These are phyloP conservation scores for Cricetomys ansorgei DNA, from an alignment of 2,113 vertebrate genomes.

Conservation along the genomic window DNA sequence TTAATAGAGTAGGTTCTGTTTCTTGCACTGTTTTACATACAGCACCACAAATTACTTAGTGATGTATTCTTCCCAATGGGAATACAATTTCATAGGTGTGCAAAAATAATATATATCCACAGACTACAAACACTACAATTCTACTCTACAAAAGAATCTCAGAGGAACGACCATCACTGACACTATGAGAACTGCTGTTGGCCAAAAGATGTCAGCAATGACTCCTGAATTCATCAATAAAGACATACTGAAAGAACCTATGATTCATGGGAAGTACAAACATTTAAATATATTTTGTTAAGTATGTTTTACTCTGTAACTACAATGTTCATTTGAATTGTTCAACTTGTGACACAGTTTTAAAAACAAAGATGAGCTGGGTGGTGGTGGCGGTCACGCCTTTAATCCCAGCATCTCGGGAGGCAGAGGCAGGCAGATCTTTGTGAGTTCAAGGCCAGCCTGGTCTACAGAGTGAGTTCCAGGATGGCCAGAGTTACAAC, in stretches of 20 bases:
- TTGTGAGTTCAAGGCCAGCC: too few species aligned
- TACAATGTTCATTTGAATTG: background rate
- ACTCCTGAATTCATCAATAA: background rate
- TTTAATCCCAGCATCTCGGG: too few species aligned
- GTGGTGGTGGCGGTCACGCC: too few species aligned
- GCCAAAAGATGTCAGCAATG: background rate
- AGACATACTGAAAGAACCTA: background rate
- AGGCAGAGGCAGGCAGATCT: too few species aligned
- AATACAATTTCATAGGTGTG: background rate
- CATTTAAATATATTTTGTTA: background rate
- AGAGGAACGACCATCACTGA: background rate
- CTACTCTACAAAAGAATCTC: background rate
- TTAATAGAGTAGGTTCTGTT: background rate
- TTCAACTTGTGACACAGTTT: background rate
- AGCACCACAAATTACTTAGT: background rate
- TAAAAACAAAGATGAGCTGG: background rate
- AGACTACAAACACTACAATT: background rate
- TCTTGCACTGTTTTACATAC: background rate
- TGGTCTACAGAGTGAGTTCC: too few species aligned
- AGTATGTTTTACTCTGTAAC: background rate
- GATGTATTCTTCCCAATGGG: background rate
- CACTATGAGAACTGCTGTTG: background rate
- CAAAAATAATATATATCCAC: background rate
- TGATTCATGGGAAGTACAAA: background rate
- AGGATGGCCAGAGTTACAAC: too few species aligned